Conservation (phyloP, 2,888 invertebrate species). For the Drosophila subquinaria region DNA sequence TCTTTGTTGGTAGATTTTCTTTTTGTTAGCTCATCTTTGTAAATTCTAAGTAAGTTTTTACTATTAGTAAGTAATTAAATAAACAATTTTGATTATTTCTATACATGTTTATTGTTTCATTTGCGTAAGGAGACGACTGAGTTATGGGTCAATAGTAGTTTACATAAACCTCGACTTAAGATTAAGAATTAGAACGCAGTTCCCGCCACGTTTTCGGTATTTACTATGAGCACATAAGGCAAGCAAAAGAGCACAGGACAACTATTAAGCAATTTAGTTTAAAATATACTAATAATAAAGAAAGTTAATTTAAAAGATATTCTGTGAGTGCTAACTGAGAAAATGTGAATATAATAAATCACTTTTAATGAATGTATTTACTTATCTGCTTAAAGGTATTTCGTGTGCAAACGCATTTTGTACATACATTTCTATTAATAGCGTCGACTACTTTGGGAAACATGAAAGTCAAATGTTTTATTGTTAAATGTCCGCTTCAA, state of each 20-base stretch:
- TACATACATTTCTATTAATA: slow-evolving; percentile 36
- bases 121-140: not conserved
- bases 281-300: not conserved
- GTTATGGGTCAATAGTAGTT: not conserved
- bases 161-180: not conserved
- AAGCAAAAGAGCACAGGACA: not conserved
- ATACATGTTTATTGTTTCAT: not conserved
- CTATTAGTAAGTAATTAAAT: not conserved
- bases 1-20: no score
- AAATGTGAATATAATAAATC: not conserved
- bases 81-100: not conserved
- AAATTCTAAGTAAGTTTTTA: not conserved
- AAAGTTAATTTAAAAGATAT: not conserved
- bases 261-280: not conserved
- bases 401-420: slow-evolving; percentile 57
- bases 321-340: not conserved
- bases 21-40: no score
- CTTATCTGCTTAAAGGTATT: slow-evolving; percentile 38
- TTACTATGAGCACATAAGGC: not conserved
- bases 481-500: not conserved
- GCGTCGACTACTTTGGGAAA: slow-evolving; percentile 31
- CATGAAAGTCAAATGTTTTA: slow-evolving; percentile 51
- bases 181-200: not conserved
- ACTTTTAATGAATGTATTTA: slow-evolving; percentile 3
- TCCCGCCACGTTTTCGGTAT: no score